Evolutionary conservation across 2,888 invertebrate species (phyloP), one percentile per base, ranked within the genome.

Genomic region (Drosophila vallismaia): DNA sequence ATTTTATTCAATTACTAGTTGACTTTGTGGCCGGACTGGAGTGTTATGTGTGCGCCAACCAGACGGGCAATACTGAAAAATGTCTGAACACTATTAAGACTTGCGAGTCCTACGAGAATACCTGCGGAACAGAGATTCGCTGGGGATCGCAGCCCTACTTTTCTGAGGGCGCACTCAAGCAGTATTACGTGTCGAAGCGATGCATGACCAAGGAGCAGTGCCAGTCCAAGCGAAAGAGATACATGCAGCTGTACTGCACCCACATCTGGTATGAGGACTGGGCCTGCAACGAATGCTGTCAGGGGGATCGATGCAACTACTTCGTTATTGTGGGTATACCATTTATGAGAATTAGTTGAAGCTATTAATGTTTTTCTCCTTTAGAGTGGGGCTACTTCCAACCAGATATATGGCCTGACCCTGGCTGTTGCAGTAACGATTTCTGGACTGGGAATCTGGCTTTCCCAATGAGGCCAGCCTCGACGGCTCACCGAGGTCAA

Each of bases 261-360:
- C 95, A 97, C 86, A 96, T 98, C 81, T 97, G 97, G 98, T 99
- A 98, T 89, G 95, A 97, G 89, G 98, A 99, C 92, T 99, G 98
- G 99, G 95, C 95, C 75, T 99, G 98, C 92, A 95, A 97, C 0
- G 98, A 98, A 90, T 99, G 98, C 92, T 99, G 99, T 90, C 96
- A 96, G 88, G 98, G 98, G 52, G 98, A 99, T 91, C 94, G 97
- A 57, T 99, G 98, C 92, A 99, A 99, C 92, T 98, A 97, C 91
- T 99, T 95, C 91, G 95, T 97, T 52, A 97, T 98, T 90, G 98
- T 98, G 93, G 96, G 97, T 95, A 24, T 0, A 6, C n/a, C 36
- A 5, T n/a, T 0, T 12, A n/a, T 3, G 6, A n/a, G n/a, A 36
- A 12, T 6, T 6, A n/a, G 6, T 36, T 0, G 7, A 3, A 1